Evolutionary conservation across 92 coral and sea anemone genomes (phyloP), one percentile per base, ranked within the genome.

Genomic region (Bergia puertoricense): DNA sequence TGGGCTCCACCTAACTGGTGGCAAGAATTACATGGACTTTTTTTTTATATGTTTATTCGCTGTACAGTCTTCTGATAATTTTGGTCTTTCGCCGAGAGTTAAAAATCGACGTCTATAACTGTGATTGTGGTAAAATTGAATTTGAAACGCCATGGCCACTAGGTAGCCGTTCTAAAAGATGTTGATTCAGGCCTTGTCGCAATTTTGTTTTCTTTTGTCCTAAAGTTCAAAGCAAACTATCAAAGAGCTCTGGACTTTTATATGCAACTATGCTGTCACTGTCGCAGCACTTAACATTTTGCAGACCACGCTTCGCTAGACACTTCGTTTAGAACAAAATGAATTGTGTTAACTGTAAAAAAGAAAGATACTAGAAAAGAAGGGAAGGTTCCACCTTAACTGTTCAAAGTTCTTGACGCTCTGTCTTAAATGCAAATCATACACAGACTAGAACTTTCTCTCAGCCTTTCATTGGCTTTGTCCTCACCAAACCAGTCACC

Each of bases 141-240:
- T 16, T 43, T 23, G 30, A 69, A 46, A 39, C 74, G 10, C 15
- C 38, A 8, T 2, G 44, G 11, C 66, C 54, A 45, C 66, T 42
- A 7, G 30, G 45, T 41, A 37, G 56, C 85, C 50, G 71, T 81
- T 9, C 80, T 41, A 57, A 41, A 40, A n/a, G 13, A 67, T 82
- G 86, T 82, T 82, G 66, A 65, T 82, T 82, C 86, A 82, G 62
- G 77, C 59, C 57, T 82, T 82, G 46, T 82, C 22, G 72, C 76
- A 42, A 16, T 66, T 42, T 46, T 65, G 65, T 82, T 82, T 68
- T 67, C 86, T 66, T 44, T 82, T 81, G 85, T 81, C 72, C 67
- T 41, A n/a, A 67, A 82, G 86, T 82, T 65, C 76, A 82, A 6
- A 18, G 86, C 62, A 82, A 82, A 82, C 86, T 82, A 41, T 45